A percentile compares a stretch with the other conserved stretches of the same genome.
These are phyloP conservation scores for Scolopax rusticola DNA, from an alignment of 2,797 vertebrate genomes.

Conservation along the genomic window DNA sequence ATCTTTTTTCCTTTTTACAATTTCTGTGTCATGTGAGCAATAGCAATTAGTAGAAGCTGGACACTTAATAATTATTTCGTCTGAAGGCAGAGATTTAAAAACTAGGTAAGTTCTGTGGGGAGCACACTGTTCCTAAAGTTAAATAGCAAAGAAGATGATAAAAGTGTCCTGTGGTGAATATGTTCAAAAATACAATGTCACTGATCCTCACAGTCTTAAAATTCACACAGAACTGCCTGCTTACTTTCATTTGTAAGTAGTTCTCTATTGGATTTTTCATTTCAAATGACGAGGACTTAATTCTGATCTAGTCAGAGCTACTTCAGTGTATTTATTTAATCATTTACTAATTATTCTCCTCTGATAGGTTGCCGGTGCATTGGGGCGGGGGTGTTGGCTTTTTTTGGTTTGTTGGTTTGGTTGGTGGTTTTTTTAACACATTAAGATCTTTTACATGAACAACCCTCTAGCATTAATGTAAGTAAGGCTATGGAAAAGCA, in stretches of 20 bases:
- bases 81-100: not conserved
- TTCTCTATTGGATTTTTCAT: not conserved
- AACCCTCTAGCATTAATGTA: not conserved
- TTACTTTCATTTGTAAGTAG: not conserved
- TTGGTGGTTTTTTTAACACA: too few species aligned
- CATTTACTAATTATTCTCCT: not conserved
- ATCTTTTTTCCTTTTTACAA: not conserved
- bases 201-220: not conserved
- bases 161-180: not conserved
- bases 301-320: not conserved
- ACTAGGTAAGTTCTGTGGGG: not conserved
- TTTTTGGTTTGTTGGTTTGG: too few species aligned
- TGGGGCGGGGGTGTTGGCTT: fast-evolving
- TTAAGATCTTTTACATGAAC: not conserved
- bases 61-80: not conserved
- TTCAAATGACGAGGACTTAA: not conserved
- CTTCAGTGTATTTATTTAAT: not conserved
- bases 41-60: not conserved
- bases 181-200: not conserved
- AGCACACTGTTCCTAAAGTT: not conserved
- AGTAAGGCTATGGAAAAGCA: not conserved
- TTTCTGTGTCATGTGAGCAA: not conserved
- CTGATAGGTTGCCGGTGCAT: not conserved
- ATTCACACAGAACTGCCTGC: not conserved
- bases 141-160: not conserved